phyloP scores from a whole-genome alignment of 1,140 invertebrate species.

The Euura saliciscinereae region DNA sequence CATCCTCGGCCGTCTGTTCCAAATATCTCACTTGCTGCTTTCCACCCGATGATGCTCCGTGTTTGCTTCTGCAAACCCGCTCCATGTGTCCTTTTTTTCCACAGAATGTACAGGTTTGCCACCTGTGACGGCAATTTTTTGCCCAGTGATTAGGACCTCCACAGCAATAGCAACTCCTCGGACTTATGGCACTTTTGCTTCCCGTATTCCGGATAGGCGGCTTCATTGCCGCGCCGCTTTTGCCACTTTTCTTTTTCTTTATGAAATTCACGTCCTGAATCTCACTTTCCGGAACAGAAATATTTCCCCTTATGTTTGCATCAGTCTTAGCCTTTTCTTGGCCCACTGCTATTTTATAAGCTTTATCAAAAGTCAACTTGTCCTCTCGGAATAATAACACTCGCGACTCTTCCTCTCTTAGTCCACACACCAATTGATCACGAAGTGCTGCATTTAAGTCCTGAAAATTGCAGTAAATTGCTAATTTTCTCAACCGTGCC shows the following conservation, averaged over 20 bases:
- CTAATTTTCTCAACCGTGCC: no score
- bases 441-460: no score
- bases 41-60: neutral
- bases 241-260: neutral
- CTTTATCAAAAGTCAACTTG: constrained; percentile 14
- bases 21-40: neutral
- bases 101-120: no score
- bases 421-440: no score
- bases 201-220: constrained; percentile 1
- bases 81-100: neutral
- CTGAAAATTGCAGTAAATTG: no score
- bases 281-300: neutral
- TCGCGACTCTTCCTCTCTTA: constrained; percentile 8
- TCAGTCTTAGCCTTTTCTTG: constrained; percentile 13
- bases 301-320: constrained; percentile 5
- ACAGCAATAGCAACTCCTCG: neutral
- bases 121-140: no score
- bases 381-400: constrained; percentile 10
- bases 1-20: neutral
- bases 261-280: neutral
- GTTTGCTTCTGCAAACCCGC: no score
- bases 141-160: neutral
- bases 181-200: neutral
- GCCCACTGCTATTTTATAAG: neutral
- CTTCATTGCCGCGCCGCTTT: neutral